Evolutionary conservation across 2,113 vertebrate genomes (phyloP).

Genomic region (Alligator mississippiensis): DNA sequence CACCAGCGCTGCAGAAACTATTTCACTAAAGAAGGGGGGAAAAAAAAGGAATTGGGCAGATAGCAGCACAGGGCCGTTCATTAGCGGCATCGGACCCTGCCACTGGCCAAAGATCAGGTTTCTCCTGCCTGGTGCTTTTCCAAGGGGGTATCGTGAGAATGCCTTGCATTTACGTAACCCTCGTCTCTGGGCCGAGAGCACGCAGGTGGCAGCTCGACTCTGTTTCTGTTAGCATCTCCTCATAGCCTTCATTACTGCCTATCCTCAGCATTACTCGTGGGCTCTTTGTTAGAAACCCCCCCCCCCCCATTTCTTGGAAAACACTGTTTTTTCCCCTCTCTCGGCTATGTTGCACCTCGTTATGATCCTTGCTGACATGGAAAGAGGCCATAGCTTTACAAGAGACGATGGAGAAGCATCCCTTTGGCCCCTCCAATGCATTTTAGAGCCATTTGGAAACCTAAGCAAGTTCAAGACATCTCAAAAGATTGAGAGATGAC

Average conservation of each 20-base stretch:
- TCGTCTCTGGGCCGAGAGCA: neutral
- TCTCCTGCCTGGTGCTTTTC: conserved; percentile 37
- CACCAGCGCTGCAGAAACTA: neutral
- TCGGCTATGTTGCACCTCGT: conserved; percentile 36
- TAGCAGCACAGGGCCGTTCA: fast-evolving
- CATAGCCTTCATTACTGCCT: neutral
- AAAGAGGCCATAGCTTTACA: conserved; percentile 44
- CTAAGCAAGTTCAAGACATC: conserved; percentile 29
- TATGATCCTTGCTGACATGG: conserved; percentile 9
- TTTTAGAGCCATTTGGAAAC: conserved; percentile 54
- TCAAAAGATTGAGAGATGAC: conserved; percentile 42
- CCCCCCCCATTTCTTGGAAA: conserved; percentile 27
- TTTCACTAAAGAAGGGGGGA: neutral
- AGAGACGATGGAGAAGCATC: conserved; percentile 38
- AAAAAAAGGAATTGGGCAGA: neutral
- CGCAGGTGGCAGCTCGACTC: neutral
- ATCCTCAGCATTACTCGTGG: neutral
- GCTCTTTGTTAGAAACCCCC: neutral
- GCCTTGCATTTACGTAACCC: conserved; percentile 41
- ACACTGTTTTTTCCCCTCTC: conserved; percentile 7
- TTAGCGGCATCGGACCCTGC: conserved; percentile 21
- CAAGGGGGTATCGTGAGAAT: conserved; percentile 22
- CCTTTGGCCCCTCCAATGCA: conserved; percentile 45
- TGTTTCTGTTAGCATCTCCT: conserved; percentile 7
- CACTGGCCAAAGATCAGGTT: conserved; percentile 37